Percentiles rank a stretch among this genome's conserved stretches.
Evolutionary conservation across 2,888 invertebrate genomes (phyloP).

Genomic region (Spodoptera exigua): DNA sequence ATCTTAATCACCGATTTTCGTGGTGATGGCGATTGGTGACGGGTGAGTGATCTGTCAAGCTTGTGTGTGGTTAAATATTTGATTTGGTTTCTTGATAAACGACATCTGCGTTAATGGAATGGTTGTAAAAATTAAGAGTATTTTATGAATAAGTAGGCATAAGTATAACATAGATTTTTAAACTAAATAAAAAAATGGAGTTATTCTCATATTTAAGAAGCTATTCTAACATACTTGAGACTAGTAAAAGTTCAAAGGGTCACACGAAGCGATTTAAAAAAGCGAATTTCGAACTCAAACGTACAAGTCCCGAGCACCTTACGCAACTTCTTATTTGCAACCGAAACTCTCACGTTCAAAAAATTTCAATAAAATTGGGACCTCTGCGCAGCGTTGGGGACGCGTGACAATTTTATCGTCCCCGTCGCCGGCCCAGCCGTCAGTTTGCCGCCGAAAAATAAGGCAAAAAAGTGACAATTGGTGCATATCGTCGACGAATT

Average conservation of each 20-base stretch:
- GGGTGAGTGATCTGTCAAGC: slow-evolving; percentile 17
- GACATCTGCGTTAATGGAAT: no score
- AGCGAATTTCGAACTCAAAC: slow-evolving; percentile 8
- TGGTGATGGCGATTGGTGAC: slow-evolving; percentile 25
- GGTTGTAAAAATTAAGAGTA: no score
- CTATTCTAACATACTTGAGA: no score
- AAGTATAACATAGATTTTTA: no score
- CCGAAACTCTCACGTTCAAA: slow-evolving; percentile 46
- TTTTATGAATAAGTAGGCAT: no score
- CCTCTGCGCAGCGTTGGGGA: slow-evolving; percentile 24
- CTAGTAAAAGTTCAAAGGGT: neutral
- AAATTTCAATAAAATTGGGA: slow-evolving; percentile 61
- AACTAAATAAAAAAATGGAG: no score
- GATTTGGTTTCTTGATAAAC: no score
- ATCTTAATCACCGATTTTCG: slow-evolving; percentile 48
- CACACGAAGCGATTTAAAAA: slow-evolving; percentile 18
- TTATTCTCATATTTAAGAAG: no score
- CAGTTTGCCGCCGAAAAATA: slow-evolving; percentile 77
- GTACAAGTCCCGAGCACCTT: slow-evolving; percentile 17
- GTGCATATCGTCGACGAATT: slow-evolving; percentile 88
- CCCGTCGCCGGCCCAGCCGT: slow-evolving; percentile 65
- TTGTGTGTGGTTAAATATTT: neutral
- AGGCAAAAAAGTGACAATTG: slow-evolving; percentile 87
- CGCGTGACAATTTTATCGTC: slow-evolving; percentile 82
- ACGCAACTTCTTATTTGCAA: slow-evolving; percentile 47